Conservation (phyloP, 2,888 invertebrate genomes). For the Melikaiella ostensackeni region DNA sequence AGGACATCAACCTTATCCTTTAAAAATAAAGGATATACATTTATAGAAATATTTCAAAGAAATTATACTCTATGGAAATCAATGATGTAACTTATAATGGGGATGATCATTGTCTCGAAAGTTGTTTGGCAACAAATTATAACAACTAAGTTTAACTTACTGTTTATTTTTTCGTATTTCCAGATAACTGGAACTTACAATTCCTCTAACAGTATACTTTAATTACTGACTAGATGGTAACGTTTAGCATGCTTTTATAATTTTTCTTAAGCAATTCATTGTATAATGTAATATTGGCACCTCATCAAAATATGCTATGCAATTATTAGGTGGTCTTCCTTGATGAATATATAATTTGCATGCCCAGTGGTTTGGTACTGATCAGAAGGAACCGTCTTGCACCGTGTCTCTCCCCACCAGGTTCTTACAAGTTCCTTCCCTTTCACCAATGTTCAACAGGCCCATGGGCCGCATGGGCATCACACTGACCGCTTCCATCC, state of each 20-base stretch:
- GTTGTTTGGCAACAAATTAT: background rate
- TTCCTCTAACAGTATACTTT: background rate
- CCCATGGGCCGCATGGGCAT: conserved; percentile 55
- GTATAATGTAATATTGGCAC: background rate
- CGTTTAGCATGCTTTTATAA: background rate
- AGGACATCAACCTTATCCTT: background rate
- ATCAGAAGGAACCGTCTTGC: conserved; percentile 38
- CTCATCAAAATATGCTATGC: conserved; percentile 5
- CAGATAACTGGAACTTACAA: background rate
- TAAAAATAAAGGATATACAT: background rate
- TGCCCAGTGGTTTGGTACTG: conserved; percentile 24
- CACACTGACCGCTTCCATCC: conserved; percentile 53
- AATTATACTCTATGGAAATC: background rate
- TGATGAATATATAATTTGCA: conserved; percentile 36
- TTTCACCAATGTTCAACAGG: conserved; percentile 54
- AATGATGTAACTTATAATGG: background rate
- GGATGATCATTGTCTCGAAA: background rate
- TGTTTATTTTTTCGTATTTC: background rate
- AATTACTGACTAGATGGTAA: background rate
- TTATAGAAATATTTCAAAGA: background rate
- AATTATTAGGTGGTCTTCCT: conserved; percentile 2
- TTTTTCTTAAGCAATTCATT: background rate
- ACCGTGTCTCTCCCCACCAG: conserved; percentile 49
- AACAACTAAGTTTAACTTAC: too few species aligned
- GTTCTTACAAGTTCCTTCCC: conserved; percentile 51